Evolutionary conservation across 2,888 invertebrate genomes (phyloP).

Genomic region (Hedya salicella): DNA sequence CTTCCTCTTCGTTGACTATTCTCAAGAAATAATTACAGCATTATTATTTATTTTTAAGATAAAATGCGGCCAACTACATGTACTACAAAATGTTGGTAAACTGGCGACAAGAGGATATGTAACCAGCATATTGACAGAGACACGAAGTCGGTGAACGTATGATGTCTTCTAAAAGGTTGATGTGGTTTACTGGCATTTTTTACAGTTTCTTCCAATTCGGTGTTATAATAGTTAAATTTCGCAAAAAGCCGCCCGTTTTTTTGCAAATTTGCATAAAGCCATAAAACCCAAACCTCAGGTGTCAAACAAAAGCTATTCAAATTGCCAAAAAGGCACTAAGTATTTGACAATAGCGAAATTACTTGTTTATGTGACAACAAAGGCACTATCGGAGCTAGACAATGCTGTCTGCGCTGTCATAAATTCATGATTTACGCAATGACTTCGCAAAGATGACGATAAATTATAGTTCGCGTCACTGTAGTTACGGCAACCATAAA

Average conservation of each 20-base stretch:
- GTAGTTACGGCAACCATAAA: slow-evolving; percentile 58
- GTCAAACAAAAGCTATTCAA: slow-evolving; percentile 48
- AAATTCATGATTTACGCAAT: slow-evolving; percentile 84
- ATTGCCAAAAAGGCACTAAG: slow-evolving; percentile 48
- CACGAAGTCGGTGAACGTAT: too few relatives aligned
- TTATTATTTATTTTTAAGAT: too few relatives aligned
- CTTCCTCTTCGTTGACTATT: too few relatives aligned
- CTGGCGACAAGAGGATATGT: too few relatives aligned
- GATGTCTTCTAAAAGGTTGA: too few relatives aligned
- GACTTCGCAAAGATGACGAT: slow-evolving; percentile 78
- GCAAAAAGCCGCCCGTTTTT: slow-evolving; percentile 7
- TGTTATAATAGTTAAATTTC: neutral
- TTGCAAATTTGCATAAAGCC: slow-evolving; percentile 28
- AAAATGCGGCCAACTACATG: too few relatives aligned
- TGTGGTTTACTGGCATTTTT: neutral
- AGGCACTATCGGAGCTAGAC: slow-evolving; percentile 68
- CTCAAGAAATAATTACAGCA: too few relatives aligned
- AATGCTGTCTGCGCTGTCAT: slow-evolving; percentile 77
- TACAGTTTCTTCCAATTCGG: neutral
- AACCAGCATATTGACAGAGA: too few relatives aligned
- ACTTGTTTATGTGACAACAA: slow-evolving; percentile 70
- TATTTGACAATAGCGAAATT: slow-evolving; percentile 58
- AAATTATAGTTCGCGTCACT: slow-evolving; percentile 79
- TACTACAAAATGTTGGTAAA: too few relatives aligned
- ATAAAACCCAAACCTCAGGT: slow-evolving; percentile 46